These are phyloP conservation scores for Scaptomyza pallida DNA, from an alignment of 1,140 invertebrate genomes.

Conservation along the genomic window DNA sequence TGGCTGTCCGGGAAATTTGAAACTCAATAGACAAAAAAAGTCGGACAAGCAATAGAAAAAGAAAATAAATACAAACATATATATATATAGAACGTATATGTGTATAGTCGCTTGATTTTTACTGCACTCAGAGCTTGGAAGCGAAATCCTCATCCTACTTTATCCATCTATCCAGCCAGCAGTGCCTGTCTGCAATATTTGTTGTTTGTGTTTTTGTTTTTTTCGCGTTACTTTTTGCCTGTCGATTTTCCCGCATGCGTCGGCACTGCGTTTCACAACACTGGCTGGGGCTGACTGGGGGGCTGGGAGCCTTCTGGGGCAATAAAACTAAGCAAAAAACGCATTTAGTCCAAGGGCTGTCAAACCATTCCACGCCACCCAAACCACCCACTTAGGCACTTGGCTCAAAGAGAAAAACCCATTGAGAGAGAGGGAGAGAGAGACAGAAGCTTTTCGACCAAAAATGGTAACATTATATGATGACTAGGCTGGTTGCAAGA, in stretches of 20 bases:
- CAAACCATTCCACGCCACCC: neutral
- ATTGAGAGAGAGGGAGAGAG: neutral
- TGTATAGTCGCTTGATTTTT: constrained; percentile 72
- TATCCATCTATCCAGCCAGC: constrained; percentile 16
- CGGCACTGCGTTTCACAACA: constrained; percentile 59
- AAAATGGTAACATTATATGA: constrained; percentile 17
- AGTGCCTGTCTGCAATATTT: constrained; percentile 68
- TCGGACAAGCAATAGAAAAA: constrained; percentile 75
- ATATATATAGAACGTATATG: neutral
- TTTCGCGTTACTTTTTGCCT: constrained; percentile 30
- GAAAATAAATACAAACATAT: constrained; percentile 51
- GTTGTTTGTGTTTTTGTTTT: constrained; percentile 6
- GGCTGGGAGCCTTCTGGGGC: constrained; percentile 10
- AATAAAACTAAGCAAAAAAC: constrained; percentile 80
- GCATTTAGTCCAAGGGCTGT: constrained; percentile 70
- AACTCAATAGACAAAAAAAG: constrained; percentile 78
- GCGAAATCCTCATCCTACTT: constrained; percentile 24
- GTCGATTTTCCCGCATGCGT: constrained; percentile 69
- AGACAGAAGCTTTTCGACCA: constrained; percentile 4
- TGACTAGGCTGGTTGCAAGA: neutral
- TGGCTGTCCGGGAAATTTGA: constrained; percentile 70
- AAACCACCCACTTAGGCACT: neutral
- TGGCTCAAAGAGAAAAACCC: constrained; percentile 11
- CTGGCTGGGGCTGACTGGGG: neutral
- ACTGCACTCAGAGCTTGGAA: constrained; percentile 73